Conservation (phyloP, 92 coral and sea anemone genomes). For the Zoanthus solanderi region DNA sequence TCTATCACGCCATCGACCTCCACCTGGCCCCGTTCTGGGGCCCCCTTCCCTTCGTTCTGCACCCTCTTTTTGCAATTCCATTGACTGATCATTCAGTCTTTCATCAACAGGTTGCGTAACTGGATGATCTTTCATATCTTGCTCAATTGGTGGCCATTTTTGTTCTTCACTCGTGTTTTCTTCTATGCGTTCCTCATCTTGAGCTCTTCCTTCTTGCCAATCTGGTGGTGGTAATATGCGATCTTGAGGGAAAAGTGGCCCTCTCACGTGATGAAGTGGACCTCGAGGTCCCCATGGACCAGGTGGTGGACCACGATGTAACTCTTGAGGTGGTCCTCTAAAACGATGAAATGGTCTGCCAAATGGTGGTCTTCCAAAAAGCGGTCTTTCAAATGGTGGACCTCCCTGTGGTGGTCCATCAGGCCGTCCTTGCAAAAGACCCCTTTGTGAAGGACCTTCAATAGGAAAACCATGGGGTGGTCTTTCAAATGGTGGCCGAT, state of each 20-base stretch:
- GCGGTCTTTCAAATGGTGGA: conserved; percentile 52
- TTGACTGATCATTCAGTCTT: neutral
- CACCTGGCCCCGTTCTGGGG: conserved; percentile 67
- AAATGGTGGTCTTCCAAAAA: conserved; percentile 58
- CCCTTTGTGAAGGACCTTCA: conserved; percentile 40
- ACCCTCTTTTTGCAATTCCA: conserved; percentile 4
- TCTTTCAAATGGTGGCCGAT: conserved; percentile 54
- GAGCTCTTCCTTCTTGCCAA: conserved; percentile 49
- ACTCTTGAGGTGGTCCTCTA: conserved; percentile 72
- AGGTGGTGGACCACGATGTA: conserved; percentile 65
- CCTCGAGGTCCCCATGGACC: conserved; percentile 80
- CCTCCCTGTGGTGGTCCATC: conserved; percentile 40
- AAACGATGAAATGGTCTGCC: conserved; percentile 69
- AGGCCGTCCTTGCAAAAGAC: conserved; percentile 20
- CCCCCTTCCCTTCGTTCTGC: conserved; percentile 36
- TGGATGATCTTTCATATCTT: conserved; percentile 24
- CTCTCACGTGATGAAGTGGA: conserved; percentile 70
- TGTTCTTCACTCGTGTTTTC: conserved; percentile 2
- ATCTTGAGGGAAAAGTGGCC: conserved; percentile 63
- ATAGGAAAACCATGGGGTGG: conserved; percentile 62
- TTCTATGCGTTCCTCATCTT: conserved; percentile 33
- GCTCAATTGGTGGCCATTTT: conserved; percentile 29
- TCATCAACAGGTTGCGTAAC: conserved; percentile 27
- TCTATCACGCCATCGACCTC: conserved; percentile 52
- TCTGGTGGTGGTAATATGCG: conserved; percentile 44